Base-by-base conservation (phyloP, 2,113 vertebrate genomes). In the Microcebus griseorufus region DNA sequence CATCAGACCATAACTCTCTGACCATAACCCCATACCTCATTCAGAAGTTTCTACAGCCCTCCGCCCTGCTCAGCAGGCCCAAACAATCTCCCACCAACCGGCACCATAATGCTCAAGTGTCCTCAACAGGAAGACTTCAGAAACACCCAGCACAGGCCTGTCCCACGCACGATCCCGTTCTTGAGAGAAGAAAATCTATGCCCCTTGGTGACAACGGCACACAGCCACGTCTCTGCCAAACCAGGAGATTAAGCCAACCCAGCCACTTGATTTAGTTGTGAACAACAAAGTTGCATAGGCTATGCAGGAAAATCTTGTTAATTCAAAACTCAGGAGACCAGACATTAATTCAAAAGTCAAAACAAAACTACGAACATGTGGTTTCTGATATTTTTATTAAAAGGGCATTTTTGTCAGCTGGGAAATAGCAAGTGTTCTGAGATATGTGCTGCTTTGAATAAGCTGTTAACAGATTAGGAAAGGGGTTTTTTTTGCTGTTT, bases 321-420 rank as follows among this genome's bases (percentile, higher is more conserved):
- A 94, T 78, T 75, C 93, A 80, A 94, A 96, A 93, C 78, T 88
- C 72, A 27, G 64, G 78, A 93, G 92, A 78, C 11, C 45, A 72
- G 88, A 67, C 55, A 65, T 94, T 88, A 37, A 87, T 94, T 95
- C 86, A 20, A 78, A 89, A 96, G 89, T 88, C 88, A 83, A 92
- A 97, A 76, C 1, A 4, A 95, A 80, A 70, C 34, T 23, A 69
- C 5, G 20, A 76, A 94, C 16, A 53, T 70, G 58, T 45, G 3
- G 29, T 73, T 97, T 92, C 93, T 73, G 73, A 89, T 91, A 95
- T 83, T 97, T 92, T 97, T 88, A 97, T 92, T 96, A 88, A 95
- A 58, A 87, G 95, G 76, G 60, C 39, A 17, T 84, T 80, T 95
- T 88, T 90, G 81, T 97, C 96, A 96, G 60, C n/a, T 96, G 84